A percentile compares a stretch with the other conserved stretches of the same genome.
Evolutionary conservation across 2,113 vertebrate species (phyloP).

Genomic region (Barbus barbus): DNA sequence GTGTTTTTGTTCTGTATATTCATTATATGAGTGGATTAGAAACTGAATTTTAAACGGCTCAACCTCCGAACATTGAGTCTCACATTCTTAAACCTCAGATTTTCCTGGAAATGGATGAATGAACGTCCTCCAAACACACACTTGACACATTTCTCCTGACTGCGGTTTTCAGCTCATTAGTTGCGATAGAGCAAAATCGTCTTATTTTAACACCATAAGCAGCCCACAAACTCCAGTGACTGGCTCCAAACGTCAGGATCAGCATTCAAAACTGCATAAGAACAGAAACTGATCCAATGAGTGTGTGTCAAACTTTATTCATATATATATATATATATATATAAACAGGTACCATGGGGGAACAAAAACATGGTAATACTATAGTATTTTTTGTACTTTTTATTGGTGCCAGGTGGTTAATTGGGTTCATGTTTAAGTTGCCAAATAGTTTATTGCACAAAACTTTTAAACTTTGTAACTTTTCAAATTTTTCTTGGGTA

Average conservation of each 20-base stretch:
- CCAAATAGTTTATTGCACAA: not conserved
- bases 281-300: slow-evolving; percentile 22
- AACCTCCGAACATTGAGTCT: slow-evolving; percentile 1
- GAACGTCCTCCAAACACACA: not conserved
- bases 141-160: not conserved
- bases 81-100: not conserved
- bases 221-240: not conserved
- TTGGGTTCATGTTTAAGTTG: not conserved
- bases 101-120: slow-evolving; percentile 25
- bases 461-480: no score
- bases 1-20: slow-evolving; percentile 60
- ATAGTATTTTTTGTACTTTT: not conserved
- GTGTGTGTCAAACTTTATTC: not conserved
- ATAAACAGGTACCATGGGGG: no score
- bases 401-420: not conserved
- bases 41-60: slow-evolving; percentile 53
- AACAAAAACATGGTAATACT: no score
- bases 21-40: slow-evolving; percentile 54
- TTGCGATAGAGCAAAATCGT: not conserved
- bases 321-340: no score
- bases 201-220: slow-evolving; percentile 23
- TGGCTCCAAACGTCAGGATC: not conserved
- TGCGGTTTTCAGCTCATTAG: slow-evolving; percentile 27
- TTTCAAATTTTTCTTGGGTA: not conserved
- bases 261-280: not conserved